Evolutionary conservation across 1,140 invertebrate species (phyloP), one percentile per base, ranked within the genome.

Genomic region (Neomicropteryx cornuta): DNA sequence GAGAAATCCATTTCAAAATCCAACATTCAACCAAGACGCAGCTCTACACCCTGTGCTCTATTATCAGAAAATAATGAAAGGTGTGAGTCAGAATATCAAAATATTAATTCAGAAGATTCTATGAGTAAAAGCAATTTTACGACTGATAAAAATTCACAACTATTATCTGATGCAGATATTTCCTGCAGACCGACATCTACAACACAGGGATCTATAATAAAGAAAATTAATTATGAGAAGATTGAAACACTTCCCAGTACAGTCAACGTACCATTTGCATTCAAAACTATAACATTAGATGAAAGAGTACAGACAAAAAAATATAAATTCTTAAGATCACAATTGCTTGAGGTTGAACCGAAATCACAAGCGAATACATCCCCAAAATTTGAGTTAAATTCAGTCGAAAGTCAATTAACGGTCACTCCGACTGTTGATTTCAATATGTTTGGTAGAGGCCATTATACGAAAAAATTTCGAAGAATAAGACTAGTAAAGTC

Each of bases 401-500:
- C 41, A 16, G 33, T 38, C 34, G 44, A 49, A 38, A 44, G 40
- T 31, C 34, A 43, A 30, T 28, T 43, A 8, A 37, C 41, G 20
- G 30, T 43, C 5, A 16, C 33, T 5, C 36, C 34, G 34, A 50
- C 39, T 23, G 41, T 47, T 39, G 35, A 62, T 49, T 57, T 45
- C 18, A 60, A 65, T 47, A 58, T 65, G 31, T 48, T 67, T 18
- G 63, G 61, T 19, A 51, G 60, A 51, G 58, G 61, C 5, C 61
- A 62, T 4, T 69, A 64, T 42, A 69, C 60, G 13, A 67, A 68
- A 30, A 53, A 70, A 29, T 75, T 74, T 47, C 62, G 71, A 42
- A 72, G 73, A 50, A 62, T 75, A 16, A 62, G 71, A 42, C 46
- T 75, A 48, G 50, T 72, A 40, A 79, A 78, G 46, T 70, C 67